These are phyloP conservation scores for Neosilurus mollespiculum DNA, from an alignment of 2,797 vertebrate genomes.

Conservation along the genomic window DNA sequence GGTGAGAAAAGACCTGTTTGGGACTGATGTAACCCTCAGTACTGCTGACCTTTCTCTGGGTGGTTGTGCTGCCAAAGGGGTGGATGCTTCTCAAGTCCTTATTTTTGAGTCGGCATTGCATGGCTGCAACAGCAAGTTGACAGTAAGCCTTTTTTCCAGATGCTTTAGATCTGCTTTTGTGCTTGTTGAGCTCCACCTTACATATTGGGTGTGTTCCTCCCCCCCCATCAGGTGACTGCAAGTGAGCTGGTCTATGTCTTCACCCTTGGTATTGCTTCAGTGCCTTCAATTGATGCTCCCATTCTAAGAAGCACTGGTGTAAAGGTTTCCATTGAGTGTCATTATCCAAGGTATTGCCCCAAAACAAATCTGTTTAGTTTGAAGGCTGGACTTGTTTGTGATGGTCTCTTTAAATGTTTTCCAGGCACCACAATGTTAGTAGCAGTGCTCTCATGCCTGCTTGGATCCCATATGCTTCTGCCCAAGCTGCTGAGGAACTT, in stretches of 20 bases:
- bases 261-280: conserved; percentile 58
- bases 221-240: conserved; percentile 59
- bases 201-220: no score
- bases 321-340: conserved; percentile 62
- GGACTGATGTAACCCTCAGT: conserved; percentile 62
- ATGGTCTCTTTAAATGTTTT: neutral
- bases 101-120: conserved; percentile 60
- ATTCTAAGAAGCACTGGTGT: conserved; percentile 32
- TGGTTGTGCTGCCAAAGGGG: conserved; percentile 55
- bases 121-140: conserved; percentile 58
- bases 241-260: conserved; percentile 65
- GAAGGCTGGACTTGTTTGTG: neutral
- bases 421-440: conserved; percentile 66
- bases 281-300: conserved; percentile 50
- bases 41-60: conserved; percentile 64
- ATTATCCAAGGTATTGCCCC: conserved; percentile 61
- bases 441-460: conserved; percentile 50
- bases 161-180: neutral
- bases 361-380: neutral
- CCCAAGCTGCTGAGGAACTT: conserved; percentile 41
- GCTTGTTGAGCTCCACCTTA: no score
- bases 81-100: conserved; percentile 36
- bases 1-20: conserved; percentile 67
- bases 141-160: neutral
- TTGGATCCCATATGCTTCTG: conserved; percentile 57